Conservation (phyloP, 2,113 vertebrate genomes). For the Rhizomys pruinosus region DNA sequence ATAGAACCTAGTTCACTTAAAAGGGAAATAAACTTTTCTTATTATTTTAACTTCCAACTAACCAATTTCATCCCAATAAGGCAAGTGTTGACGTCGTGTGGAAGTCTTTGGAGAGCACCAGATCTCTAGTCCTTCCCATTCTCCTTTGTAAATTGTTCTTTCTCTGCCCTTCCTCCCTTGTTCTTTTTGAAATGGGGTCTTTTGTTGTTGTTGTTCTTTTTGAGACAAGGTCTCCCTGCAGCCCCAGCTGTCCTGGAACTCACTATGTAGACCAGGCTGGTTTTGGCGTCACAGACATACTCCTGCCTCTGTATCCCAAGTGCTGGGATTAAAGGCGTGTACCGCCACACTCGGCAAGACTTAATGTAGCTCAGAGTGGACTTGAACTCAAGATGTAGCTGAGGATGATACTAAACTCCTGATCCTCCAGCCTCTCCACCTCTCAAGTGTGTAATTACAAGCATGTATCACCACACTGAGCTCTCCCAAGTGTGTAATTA, state of each 20-base stretch:
- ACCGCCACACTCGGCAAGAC: no score
- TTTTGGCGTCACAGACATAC: no score
- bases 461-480: not conserved
- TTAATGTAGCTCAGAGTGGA: not conserved
- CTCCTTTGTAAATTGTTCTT: slow-evolving; percentile 1
- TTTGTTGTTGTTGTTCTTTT: no score
- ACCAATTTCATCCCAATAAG: slow-evolving; percentile 9
- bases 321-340: no score
- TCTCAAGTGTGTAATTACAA: not conserved
- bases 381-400: not conserved
- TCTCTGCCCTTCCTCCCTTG: not conserved
- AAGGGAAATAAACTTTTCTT: not conserved
- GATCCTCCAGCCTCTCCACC: not conserved
- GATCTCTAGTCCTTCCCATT: not conserved
- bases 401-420: not conserved
- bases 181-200: not conserved
- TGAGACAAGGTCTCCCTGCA: no score
- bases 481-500: not conserved
- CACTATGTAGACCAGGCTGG: no score
- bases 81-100: not conserved
- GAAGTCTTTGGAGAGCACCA: no score
- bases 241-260: no score
- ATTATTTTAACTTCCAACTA: slow-evolving; percentile 1
- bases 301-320: no score
- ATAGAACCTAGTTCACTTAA: not conserved